A percentile compares a stretch with the other conserved stretches of the same genome.
Conservation (phyloP, 2,113 vertebrate genomes). For the Phodopus roborovskii region DNA sequence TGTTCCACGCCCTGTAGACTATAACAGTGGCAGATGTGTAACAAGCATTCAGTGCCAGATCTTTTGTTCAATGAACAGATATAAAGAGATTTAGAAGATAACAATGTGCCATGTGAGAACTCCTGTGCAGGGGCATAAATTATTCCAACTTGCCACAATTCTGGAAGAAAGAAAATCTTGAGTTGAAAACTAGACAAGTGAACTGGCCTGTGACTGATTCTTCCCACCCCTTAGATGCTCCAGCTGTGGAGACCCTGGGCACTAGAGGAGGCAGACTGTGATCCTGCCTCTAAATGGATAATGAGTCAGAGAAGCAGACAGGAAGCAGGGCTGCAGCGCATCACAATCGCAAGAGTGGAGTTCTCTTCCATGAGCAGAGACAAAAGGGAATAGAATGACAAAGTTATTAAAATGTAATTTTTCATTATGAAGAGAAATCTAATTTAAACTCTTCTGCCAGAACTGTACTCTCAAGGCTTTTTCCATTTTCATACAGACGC, state of each 20-base stretch:
- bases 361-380: conserved; percentile 20
- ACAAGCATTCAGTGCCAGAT: neutral
- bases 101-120: neutral
- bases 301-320: neutral
- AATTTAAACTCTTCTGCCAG: conserved; percentile 47
- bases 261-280: neutral
- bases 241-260: rapidly evolving
- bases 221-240: neutral
- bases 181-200: neutral
- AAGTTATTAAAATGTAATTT: conserved; percentile 54
- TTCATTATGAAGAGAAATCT: conserved; percentile 53
- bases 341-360: neutral
- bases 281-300: neutral
- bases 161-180: neutral
- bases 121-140: neutral
- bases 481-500: conserved; percentile 43
- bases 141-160: neutral
- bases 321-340: neutral
- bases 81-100: conserved; percentile 13
- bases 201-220: neutral
- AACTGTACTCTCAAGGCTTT: neutral
- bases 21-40: neutral
- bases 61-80: neutral
- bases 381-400: conserved; percentile 40
- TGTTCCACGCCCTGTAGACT: neutral